Evolutionary conservation across 2,113 vertebrate species (phyloP).

Genomic region (Xenopus borealis): DNA sequence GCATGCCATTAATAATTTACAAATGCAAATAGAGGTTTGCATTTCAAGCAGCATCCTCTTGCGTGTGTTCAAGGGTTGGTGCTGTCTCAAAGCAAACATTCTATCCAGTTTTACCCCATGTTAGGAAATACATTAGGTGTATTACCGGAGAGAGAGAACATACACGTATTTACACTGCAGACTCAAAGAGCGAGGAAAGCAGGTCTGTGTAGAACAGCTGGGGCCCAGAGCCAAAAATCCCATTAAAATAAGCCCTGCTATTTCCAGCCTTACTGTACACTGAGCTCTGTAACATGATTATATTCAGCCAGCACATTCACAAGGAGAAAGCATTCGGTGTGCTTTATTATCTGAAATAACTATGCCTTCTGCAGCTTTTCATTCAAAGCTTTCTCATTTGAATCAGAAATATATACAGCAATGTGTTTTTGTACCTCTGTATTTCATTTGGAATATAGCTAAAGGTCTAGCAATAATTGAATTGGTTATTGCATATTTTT

Average conservation of each 20-base stretch:
- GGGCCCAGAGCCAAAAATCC: slow-evolving; percentile 77
- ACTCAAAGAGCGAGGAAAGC: slow-evolving; percentile 69
- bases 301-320: slow-evolving; percentile 68
- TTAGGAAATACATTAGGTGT: slow-evolving; percentile 61
- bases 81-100: slow-evolving; percentile 58
- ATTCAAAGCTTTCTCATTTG: slow-evolving; percentile 50
- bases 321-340: slow-evolving; percentile 65
- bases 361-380: slow-evolving; percentile 63
- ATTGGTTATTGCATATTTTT: too few relatives aligned
- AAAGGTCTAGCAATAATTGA: too few relatives aligned
- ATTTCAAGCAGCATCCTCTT: slow-evolving; percentile 41
- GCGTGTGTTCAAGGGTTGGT: slow-evolving; percentile 49
- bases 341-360: slow-evolving; percentile 72
- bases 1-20: slow-evolving; percentile 66
- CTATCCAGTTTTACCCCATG: slow-evolving; percentile 58
- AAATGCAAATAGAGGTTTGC: slow-evolving; percentile 60
- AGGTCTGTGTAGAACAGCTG: slow-evolving; percentile 66
- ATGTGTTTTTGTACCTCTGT: not conserved
- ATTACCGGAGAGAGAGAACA: slow-evolving; percentile 62
- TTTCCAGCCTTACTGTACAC: slow-evolving; percentile 75
- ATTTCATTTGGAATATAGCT: not conserved
- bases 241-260: slow-evolving; percentile 85
- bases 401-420: slow-evolving; percentile 10
- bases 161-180: slow-evolving; percentile 50
- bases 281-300: slow-evolving; percentile 76